These are phyloP conservation scores for Drosophila paramelanica DNA, from an alignment of 2,888 invertebrate species.

Conservation along the genomic window DNA sequence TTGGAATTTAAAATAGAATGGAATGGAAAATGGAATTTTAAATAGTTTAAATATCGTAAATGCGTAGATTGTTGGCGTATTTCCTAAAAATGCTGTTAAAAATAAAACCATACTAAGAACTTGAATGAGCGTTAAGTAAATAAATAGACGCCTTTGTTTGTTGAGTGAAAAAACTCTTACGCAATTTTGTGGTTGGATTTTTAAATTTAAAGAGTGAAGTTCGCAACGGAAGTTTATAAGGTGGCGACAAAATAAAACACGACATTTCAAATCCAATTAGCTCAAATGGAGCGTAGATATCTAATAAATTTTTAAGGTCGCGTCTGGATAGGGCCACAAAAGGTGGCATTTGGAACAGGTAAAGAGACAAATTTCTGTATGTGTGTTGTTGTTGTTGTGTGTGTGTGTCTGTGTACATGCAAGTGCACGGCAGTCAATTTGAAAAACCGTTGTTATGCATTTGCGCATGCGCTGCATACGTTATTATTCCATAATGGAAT, in stretches of 20 bases:
- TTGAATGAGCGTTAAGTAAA: constrained; percentile 22
- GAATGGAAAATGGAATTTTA: not conserved
- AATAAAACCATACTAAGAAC: not conserved
- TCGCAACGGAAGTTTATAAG: constrained; percentile 57
- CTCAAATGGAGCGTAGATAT: constrained; percentile 50
- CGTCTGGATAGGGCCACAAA: constrained; percentile 8
- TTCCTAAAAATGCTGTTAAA: constrained; percentile 1
- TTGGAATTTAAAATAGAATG: too few relatives aligned
- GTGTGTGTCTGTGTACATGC: constrained; percentile 31
- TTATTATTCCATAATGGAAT: constrained; percentile 54
- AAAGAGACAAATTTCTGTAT: not conserved
- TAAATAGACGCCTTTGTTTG: constrained; percentile 7
- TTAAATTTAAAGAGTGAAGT: constrained; percentile 17
- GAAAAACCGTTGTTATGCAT: constrained; percentile 81
- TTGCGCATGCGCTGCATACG: constrained; percentile 79
- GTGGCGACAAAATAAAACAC: constrained; percentile 42
- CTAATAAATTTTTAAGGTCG: constrained; percentile 63
- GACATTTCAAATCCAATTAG: constrained; percentile 70
- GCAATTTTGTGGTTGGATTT: constrained; percentile 15
- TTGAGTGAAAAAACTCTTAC: constrained; percentile 13
- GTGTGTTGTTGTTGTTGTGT: not conserved
- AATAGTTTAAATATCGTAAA: constrained; percentile 14
- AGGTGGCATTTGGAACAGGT: constrained; percentile 8
- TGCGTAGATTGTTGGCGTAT: not conserved
- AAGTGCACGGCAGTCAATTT: constrained; percentile 70